Evolutionary conservation across 2,113 vertebrate genomes (phyloP), one percentile per base, ranked within the genome.

Genomic region (Spermophilus dauricus): DNA sequence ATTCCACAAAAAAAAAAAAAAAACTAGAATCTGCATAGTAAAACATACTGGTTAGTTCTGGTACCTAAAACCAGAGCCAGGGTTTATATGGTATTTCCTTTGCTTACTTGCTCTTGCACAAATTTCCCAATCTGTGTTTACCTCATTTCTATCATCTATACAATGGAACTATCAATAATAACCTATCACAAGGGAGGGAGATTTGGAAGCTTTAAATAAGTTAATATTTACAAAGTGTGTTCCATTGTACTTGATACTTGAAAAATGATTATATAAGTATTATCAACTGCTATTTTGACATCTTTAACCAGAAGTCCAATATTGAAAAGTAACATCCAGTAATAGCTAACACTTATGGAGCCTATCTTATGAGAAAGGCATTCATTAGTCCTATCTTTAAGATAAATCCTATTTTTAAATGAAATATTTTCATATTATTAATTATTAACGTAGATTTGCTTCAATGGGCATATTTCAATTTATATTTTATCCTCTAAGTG

Each of bases 281-380:
- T 75, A 30, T 77, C 42, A 84, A 84, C 73, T 69, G 6, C 30
- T 89, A 45, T 42, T 76, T 51, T 17, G 37, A 92, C 2, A 83
- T 78, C 26, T 86, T 94, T 86, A 97, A 85, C n/a, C 63, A 88
- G 48, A 70, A 93, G 37, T 63, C n/a, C 37, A 85, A 42, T 73
- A 82, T 16, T 37, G 13, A 95, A 89, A 89, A 94, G 10, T 13
- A 86, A 42, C 20, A 80, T 75, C 34, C 4, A 82, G 12, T 81
- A 56, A 77, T 4, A 95, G 28, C 16, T 37, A 95, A 95, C 9
- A 34, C 8, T 56, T 32, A 89, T 3, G 58, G 58, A 89, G 24
- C 7, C 32, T 77, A 17, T 56, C 28, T 93, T 91, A 73, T 63
- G 37, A 91, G 86, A 89, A 95, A 78, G 95, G 8, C 6, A 72